Evolutionary conservation across 37 sponge, comb jelly and placozoan species (phyloP), one percentile per base, ranked within the genome.

Genomic region (Tethya wilhelma): DNA sequence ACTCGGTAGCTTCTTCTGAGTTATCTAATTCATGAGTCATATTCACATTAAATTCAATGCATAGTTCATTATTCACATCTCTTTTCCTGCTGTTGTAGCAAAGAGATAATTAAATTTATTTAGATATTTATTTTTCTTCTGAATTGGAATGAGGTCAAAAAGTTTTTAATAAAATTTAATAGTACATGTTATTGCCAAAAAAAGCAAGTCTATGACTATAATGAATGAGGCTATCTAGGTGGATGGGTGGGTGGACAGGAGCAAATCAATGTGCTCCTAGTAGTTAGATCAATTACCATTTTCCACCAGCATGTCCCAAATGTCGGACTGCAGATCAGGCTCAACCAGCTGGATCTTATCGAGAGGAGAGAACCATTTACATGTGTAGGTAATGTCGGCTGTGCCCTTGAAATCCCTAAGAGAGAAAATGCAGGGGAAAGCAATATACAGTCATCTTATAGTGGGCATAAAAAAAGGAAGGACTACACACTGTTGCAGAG

Each of bases 361-460:
- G 44, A 89, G 60, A 0, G 78, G 83, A 49, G 59, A 77, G 38
- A 36, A 56, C 89, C 89, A 89, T 59, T 82, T 82, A 65, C 79
- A 89, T 33, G 38, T 36, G 73, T 78, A 85, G 41, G 29, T 1
- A 6, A 19, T 20, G 59, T 75, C 59, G 37, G 31, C 55, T 14
- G 55, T 43, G 2, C 42, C 44, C 73, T 72, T 25, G 29, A 72
- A 72, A 25, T 72, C 73, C 32, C 73, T 72, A 37, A 36, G 33
- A 20, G 11, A 30, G 11, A 34, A 30, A 60, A 25, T 26, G 53
- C 9, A 14, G 14, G 14, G 53, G 53, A 19, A 19, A 49, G 9
- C 14, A 49, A 9, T 19, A 49, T 49, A 14, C 9, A 49, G 53
- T 49, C 53, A 9, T 49, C 14, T 9, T 49, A 49, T 49, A 49